phyloP scores from a whole-genome alignment of 2,888 invertebrate genomes.

The Pyrrhia umbra region DNA sequence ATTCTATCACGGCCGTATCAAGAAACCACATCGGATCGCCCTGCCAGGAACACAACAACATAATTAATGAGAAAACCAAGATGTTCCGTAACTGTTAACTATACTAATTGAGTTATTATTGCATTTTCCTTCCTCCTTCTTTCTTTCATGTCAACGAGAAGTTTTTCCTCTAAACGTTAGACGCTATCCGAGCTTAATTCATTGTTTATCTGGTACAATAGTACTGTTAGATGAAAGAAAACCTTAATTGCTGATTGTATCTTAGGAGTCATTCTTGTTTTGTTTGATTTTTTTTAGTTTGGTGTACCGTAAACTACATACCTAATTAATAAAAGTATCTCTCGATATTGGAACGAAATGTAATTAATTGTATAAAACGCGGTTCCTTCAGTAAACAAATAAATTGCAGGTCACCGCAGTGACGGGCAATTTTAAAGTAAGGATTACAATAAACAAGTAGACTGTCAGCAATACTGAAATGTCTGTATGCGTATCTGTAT shows the following conservation, averaged over 20 bases:
- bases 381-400: neutral
- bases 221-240: constrained; percentile 22
- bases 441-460: too few relatives aligned
- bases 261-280: constrained; percentile 22
- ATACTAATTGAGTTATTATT: constrained; percentile 65
- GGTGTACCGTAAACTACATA: neutral
- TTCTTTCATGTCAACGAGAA: constrained; percentile 41
- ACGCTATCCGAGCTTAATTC: constrained; percentile 44
- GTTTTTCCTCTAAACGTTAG: constrained; percentile 48
- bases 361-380: neutral
- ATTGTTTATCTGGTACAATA: constrained; percentile 60
- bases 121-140: constrained; percentile 40
- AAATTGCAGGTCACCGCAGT: too few relatives aligned
- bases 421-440: too few relatives aligned
- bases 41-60: constrained; percentile 7
- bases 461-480: too few relatives aligned
- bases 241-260: constrained; percentile 42
- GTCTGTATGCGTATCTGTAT: too few relatives aligned
- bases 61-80: constrained; percentile 25
- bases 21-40: constrained; percentile 3
- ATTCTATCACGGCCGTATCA: neutral
- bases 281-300: constrained; percentile 6
- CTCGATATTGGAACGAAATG: neutral
- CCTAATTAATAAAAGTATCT: neutral
- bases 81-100: constrained; percentile 39